Conservation (phyloP, 2,113 vertebrate genomes). For the Eonycteris spelaea region DNA sequence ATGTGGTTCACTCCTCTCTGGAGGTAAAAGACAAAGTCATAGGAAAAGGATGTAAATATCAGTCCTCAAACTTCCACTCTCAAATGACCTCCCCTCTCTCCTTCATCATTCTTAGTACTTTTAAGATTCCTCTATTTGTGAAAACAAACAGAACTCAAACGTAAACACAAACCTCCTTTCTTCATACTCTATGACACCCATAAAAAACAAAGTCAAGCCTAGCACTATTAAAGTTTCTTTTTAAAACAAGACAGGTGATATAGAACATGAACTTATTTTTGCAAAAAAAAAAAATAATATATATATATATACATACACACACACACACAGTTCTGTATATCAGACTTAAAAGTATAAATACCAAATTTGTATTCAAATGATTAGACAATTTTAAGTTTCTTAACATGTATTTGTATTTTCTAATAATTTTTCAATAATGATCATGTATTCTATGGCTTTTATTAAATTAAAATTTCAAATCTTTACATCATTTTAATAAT, state of each 20-base stretch:
- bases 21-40: not conserved
- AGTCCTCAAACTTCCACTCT: not conserved
- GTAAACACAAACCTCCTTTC: not conserved
- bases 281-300: not conserved
- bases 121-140: not conserved
- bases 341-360: not conserved
- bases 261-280: not conserved
- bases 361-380: not conserved
- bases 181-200: not conserved
- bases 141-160: not conserved
- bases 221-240: not conserved
- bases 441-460: not conserved
- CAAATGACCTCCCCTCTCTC: not conserved
- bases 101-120: not conserved
- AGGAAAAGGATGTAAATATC: not conserved
- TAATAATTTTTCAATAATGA: slow-evolving; percentile 14
- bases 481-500: not conserved
- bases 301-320: too few species aligned
- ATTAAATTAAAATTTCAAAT: slow-evolving; percentile 6
- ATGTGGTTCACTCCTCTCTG: not conserved
- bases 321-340: not conserved
- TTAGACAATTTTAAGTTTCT: not conserved
- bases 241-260: not conserved
- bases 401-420: not conserved
- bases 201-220: not conserved